A percentile compares a stretch with the other conserved stretches of the same genome.
Evolutionary conservation across 2,797 vertebrate species (phyloP).

Genomic region (Anas bahamensis): DNA sequence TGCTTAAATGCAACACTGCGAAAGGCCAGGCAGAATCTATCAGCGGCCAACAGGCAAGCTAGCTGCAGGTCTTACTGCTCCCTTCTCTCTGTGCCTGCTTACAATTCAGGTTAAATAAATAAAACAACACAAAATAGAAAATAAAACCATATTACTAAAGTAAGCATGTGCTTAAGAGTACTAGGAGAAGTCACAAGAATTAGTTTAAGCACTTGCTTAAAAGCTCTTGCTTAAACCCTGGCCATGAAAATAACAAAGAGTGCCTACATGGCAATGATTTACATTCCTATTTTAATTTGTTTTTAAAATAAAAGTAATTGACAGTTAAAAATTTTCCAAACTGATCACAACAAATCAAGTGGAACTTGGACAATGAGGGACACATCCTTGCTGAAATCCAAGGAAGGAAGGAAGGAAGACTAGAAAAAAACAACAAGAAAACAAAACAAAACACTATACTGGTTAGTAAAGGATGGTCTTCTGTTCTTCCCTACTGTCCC

Average conservation of each 20-base stretch:
- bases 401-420: too few relatives aligned
- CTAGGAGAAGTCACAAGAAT: neutral
- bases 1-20: neutral
- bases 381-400: neutral
- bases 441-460: neutral
- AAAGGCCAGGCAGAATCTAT: neutral
- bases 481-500: neutral
- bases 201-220: neutral
- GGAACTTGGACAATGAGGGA: neutral
- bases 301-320: neutral
- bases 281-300: neutral
- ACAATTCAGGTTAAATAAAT: neutral
- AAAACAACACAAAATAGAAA: neutral
- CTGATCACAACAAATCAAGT: neutral
- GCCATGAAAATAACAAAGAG: neutral
- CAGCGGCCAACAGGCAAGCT: neutral
- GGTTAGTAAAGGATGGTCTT: neutral
- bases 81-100: neutral
- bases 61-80: neutral
- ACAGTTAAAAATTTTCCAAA: neutral
- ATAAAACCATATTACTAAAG: neutral
- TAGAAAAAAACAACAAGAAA: neutral
- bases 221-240: neutral
- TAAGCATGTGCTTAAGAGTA: neutral
- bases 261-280: fast-evolving